phyloP scores from a whole-genome alignment of 2,888 invertebrate species.

The Cosmopolites sordidus region DNA sequence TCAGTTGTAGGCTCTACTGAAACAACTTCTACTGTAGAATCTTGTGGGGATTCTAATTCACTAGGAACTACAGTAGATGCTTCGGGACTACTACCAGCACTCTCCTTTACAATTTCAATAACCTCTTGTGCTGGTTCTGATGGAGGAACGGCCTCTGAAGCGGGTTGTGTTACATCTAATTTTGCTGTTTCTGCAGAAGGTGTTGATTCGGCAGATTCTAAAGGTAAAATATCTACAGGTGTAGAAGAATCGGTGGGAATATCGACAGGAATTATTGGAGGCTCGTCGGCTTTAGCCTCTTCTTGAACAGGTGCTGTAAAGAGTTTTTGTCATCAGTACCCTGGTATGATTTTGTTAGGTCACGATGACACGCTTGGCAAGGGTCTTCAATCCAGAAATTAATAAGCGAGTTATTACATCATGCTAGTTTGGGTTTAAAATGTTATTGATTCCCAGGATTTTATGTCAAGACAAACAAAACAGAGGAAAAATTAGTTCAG shows the following conservation, averaged over 20 bases:
- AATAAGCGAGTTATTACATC: slow-evolving; percentile 14
- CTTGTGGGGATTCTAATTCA: background rate
- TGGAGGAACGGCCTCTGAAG: background rate
- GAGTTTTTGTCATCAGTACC: slow-evolving; percentile 18
- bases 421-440: slow-evolving; percentile 5
- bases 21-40: slow-evolving; percentile 10
- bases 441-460: slow-evolving; percentile 8
- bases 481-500: slow-evolving; percentile 2
- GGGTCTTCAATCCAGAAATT: slow-evolving; percentile 7
- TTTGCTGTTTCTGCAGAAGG: slow-evolving; percentile 3
- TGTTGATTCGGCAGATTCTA: slow-evolving; percentile 16
- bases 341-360: slow-evolving; percentile 11
- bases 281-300: slow-evolving; percentile 7
- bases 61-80: background rate
- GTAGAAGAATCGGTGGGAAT: background rate
- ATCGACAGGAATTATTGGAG: slow-evolving; percentile 6
- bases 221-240: background rate
- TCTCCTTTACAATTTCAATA: slow-evolving; percentile 11
- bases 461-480: slow-evolving; percentile 3
- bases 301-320: slow-evolving; percentile 18
- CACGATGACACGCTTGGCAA: slow-evolving; percentile 8
- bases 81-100: slow-evolving; percentile 8
- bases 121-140: slow-evolving; percentile 4
- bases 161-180: slow-evolving; percentile 3
- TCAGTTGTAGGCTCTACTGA: slow-evolving; percentile 10